Conservation (phyloP, 2,888 invertebrate genomes). For the Metacarcinus magister region DNA sequence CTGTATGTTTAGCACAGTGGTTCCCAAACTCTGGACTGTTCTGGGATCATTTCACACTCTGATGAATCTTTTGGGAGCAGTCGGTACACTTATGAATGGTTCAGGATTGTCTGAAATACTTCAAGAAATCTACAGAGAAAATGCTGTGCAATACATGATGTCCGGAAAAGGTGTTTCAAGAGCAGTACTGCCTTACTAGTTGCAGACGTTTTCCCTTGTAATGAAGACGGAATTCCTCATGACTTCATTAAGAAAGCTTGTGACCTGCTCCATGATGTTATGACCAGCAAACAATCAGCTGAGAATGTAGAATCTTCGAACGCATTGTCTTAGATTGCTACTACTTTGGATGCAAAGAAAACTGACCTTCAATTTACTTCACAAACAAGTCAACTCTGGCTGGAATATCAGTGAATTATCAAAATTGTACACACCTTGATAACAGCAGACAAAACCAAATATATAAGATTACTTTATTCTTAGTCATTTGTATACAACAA, state of each 20-base stretch:
- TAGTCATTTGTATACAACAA: too few species aligned
- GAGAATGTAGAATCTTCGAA: conserved; percentile 64
- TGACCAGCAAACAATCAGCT: conserved; percentile 57
- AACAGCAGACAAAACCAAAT: conserved; percentile 59
- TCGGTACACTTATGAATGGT: conserved; percentile 53
- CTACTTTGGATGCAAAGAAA: conserved; percentile 59
- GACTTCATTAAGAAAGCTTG: conserved; percentile 38
- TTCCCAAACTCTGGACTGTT: too few species aligned
- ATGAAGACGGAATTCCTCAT: conserved; percentile 57
- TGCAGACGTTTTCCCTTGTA: conserved; percentile 36
- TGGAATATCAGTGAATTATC: conserved; percentile 62
- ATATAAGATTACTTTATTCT: too few species aligned
- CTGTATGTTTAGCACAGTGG: too few species aligned
- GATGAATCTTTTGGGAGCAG: conserved; percentile 51
- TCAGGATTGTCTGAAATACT: conserved; percentile 36
- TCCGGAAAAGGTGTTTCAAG: conserved; percentile 50
- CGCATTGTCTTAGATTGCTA: conserved; percentile 52
- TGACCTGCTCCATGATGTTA: not conserved
- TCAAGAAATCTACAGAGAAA: conserved; percentile 45
- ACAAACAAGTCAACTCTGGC: not conserved
- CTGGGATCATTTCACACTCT: not conserved
- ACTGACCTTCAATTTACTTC: not conserved
- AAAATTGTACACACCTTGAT: not conserved
- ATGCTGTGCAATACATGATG: conserved; percentile 51
- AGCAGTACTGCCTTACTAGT: conserved; percentile 17